These are phyloP conservation scores for Tiliacea aurago DNA, from an alignment of 2,888 invertebrate genomes.

Conservation along the genomic window DNA sequence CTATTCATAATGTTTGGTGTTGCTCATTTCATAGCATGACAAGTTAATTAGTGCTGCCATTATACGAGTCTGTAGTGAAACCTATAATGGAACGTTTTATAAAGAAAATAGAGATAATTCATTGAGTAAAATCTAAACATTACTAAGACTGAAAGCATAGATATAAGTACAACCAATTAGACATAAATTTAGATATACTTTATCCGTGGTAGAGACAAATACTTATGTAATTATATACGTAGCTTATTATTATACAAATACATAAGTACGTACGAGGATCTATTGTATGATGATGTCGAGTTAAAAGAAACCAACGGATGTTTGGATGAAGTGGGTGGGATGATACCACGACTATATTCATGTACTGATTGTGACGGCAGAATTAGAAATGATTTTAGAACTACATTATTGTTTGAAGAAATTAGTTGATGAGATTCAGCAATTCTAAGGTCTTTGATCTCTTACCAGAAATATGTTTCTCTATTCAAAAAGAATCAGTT, in stretches of 20 bases:
- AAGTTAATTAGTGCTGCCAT: background rate
- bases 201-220: background rate
- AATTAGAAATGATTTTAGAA: slow-evolving; percentile 4
- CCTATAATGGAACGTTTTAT: background rate
- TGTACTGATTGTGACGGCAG: background rate
- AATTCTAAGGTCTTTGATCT: background rate
- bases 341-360: slow-evolving; percentile 14
- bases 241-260: slow-evolving; percentile 14
- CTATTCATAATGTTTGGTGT: background rate
- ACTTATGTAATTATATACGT: background rate
- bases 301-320: slow-evolving; percentile 48
- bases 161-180: background rate
- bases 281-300: slow-evolving; percentile 42
- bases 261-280: slow-evolving; percentile 10
- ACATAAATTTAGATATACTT: background rate
- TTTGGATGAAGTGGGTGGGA: slow-evolving; percentile 37
- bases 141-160: no score
- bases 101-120: background rate
- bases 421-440: background rate
- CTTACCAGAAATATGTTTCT: background rate
- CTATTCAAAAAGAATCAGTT: background rate
- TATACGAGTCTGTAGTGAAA: background rate
- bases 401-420: background rate
- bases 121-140: background rate
- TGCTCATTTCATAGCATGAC: background rate